Percentiles rank a stretch among this genome's conserved stretches.
Evolutionary conservation across 1,140 invertebrate genomes (phyloP).

Genomic region (Drosophila nannoptera): DNA sequence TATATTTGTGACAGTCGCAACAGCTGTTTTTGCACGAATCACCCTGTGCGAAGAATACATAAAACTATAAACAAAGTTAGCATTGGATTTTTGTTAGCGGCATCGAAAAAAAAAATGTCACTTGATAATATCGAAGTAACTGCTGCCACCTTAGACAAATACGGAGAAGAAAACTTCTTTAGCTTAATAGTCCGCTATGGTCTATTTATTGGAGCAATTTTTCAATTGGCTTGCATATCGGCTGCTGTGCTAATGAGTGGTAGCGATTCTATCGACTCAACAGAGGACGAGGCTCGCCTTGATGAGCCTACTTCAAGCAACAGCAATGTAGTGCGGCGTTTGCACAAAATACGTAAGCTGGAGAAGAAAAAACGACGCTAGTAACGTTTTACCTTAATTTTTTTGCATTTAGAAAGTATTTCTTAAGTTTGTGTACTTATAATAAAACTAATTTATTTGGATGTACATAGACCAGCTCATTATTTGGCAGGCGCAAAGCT

Average conservation of each 20-base stretch:
- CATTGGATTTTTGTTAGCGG: slow-evolving; percentile 22
- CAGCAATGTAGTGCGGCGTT: slow-evolving; percentile 43
- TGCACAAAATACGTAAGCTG: slow-evolving; percentile 73
- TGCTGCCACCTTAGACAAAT: slow-evolving; percentile 59
- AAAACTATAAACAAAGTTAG: slow-evolving; percentile 39
- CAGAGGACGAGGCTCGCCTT: slow-evolving; percentile 38
- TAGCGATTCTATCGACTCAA: slow-evolving; percentile 41
- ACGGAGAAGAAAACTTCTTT: slow-evolving; percentile 68
- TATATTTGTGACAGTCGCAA: slow-evolving; percentile 3
- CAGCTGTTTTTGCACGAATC: slow-evolving; percentile 23
- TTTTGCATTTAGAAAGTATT: slow-evolving; percentile 41
- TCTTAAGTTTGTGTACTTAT: slow-evolving; percentile 22
- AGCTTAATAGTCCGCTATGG: slow-evolving; percentile 66
- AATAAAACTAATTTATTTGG: slow-evolving; percentile 49
- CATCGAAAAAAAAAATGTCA: slow-evolving; percentile 36
- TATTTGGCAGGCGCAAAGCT: slow-evolving; percentile 15
- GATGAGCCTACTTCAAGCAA: slow-evolving; percentile 36
- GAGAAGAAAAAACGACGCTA: slow-evolving; percentile 76
- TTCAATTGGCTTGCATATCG: slow-evolving; percentile 69
- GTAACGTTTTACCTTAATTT: background rate
- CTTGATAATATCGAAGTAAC: slow-evolving; percentile 42
- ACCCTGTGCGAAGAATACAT: slow-evolving; percentile 44
- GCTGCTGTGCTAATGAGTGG: slow-evolving; percentile 60
- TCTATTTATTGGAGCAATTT: slow-evolving; percentile 68
- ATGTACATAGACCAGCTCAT: slow-evolving; percentile 29